Percentiles rank a stretch among this genome's conserved stretches.
These are phyloP conservation scores for Orthonevra nobilis DNA, from an alignment of 2,888 invertebrate species.

Conservation along the genomic window DNA sequence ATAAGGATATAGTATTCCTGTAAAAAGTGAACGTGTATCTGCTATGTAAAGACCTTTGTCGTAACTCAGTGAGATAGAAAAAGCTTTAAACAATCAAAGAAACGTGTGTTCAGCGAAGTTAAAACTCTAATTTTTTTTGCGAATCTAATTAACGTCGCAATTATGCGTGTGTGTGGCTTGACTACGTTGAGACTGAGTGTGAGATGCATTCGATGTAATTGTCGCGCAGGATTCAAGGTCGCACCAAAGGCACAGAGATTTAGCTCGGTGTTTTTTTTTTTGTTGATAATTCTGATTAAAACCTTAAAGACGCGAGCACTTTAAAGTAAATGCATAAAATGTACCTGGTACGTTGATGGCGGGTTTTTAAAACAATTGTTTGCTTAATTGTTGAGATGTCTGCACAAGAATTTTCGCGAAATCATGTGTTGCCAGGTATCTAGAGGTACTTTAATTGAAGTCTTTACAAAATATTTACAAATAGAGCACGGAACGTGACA, in stretches of 20 bases:
- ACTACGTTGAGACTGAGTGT: conserved; percentile 23
- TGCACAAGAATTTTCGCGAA: conserved; percentile 20
- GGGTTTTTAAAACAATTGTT: conserved; percentile 56
- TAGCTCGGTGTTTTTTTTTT: not conserved
- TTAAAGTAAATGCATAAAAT: conserved; percentile 35
- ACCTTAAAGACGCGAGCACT: conserved; percentile 41
- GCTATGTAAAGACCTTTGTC: conserved; percentile 21
- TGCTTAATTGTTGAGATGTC: conserved; percentile 62
- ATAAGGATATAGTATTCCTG: conserved; percentile 23
- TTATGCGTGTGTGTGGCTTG: conserved; percentile 72
- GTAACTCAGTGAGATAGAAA: conserved; percentile 15
- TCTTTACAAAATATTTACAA: conserved; percentile 43
- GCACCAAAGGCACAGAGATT: conserved; percentile 38
- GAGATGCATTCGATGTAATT: conserved; percentile 56
- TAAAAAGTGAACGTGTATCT: conserved; percentile 21
- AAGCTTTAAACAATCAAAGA: conserved; percentile 72
- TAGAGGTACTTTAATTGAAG: conserved; percentile 42
- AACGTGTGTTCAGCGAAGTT: conserved; percentile 71
- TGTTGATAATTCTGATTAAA: not conserved
- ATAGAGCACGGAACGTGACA: not conserved
- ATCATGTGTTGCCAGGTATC: not conserved
- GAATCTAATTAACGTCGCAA: conserved; percentile 72
- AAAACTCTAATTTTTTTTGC: conserved; percentile 67
- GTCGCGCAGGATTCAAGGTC: conserved; percentile 58
- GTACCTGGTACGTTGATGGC: conserved; percentile 20